These are phyloP conservation scores for Chelonoidis abingdonii DNA, from an alignment of 2,113 vertebrate genomes.

Conservation along the genomic window DNA sequence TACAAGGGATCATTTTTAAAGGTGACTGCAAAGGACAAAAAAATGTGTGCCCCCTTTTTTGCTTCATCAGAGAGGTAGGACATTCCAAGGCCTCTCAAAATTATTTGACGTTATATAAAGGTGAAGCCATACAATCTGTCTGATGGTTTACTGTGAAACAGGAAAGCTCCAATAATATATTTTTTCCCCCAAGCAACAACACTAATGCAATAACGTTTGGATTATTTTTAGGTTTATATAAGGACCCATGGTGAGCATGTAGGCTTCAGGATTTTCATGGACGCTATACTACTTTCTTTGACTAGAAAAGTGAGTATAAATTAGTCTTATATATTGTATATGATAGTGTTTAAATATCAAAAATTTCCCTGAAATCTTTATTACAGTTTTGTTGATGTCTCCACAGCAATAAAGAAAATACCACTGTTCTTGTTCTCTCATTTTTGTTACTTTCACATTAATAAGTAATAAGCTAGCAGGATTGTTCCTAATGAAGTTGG, in stretches of 20 bases:
- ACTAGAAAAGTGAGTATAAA: conserved; percentile 88
- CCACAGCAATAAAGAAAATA: background rate
- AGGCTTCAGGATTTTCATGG: conserved; percentile 98
- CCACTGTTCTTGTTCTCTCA: background rate
- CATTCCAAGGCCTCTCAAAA: background rate
- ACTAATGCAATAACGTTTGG: background rate
- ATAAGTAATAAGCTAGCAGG: background rate
- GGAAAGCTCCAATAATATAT: background rate
- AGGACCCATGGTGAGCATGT: conserved; percentile 96
- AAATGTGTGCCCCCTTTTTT: background rate
- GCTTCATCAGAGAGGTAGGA: background rate
- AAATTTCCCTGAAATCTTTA: background rate
- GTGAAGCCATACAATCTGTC: background rate
- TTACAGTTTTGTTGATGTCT: background rate
- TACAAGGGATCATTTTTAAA: background rate
- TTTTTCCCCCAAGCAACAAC: fast-evolving
- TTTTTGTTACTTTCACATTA: background rate
- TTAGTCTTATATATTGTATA: background rate
- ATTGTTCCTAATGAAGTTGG: background rate
- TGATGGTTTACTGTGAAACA: background rate
- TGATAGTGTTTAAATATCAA: background rate
- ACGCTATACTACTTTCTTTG: conserved; percentile 94
- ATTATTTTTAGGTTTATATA: conserved; percentile 89
- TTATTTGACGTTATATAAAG: background rate
- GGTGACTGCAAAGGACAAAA: background rate